Conservation (phyloP, 1,140 invertebrate species). For the Drosophila persimilis region DNA sequence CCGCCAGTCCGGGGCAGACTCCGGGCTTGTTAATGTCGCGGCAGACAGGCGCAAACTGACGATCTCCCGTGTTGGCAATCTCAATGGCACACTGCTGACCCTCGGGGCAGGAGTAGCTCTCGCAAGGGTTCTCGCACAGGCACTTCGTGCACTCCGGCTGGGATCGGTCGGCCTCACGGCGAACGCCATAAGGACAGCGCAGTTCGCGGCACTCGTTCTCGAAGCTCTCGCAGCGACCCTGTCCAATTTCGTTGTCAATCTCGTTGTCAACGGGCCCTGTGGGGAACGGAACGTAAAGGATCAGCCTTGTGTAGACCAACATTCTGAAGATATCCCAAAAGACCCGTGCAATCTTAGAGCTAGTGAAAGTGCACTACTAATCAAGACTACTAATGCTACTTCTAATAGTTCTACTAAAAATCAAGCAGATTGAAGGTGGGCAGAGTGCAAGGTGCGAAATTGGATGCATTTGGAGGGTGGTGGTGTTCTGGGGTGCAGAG, state of each 20-base stretch:
- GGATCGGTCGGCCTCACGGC: conserved; percentile 86
- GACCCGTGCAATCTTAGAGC: conserved; percentile 61
- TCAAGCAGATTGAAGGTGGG: conserved; percentile 50
- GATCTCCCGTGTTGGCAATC: conserved; percentile 83
- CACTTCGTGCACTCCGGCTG: conserved; percentile 89
- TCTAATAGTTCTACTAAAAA: conserved; percentile 34
- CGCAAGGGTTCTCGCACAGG: conserved; percentile 90
- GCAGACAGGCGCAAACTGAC: conserved; percentile 85
- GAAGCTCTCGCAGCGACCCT: conserved; percentile 84
- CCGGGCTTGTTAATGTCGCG: conserved; percentile 90
- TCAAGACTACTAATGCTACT: conserved; percentile 38
- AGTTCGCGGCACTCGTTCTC: conserved; percentile 85
- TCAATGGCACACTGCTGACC: conserved; percentile 88
- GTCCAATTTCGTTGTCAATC: conserved; percentile 47
- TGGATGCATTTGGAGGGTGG: conserved; percentile 26
- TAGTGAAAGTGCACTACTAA: conserved; percentile 56
- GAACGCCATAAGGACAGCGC: conserved; percentile 90
- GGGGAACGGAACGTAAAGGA: not conserved
- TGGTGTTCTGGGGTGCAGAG: conserved; percentile 40
- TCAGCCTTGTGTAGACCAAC: not conserved
- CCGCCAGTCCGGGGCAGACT: conserved; percentile 86
- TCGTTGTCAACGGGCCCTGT: conserved; percentile 55
- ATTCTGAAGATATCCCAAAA: not conserved
- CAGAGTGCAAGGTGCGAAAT: conserved; percentile 41
- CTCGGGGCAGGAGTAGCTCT: conserved; percentile 85